Conservation (phyloP, 2,888 invertebrate genomes). For the Chymomyza caudatula region DNA sequence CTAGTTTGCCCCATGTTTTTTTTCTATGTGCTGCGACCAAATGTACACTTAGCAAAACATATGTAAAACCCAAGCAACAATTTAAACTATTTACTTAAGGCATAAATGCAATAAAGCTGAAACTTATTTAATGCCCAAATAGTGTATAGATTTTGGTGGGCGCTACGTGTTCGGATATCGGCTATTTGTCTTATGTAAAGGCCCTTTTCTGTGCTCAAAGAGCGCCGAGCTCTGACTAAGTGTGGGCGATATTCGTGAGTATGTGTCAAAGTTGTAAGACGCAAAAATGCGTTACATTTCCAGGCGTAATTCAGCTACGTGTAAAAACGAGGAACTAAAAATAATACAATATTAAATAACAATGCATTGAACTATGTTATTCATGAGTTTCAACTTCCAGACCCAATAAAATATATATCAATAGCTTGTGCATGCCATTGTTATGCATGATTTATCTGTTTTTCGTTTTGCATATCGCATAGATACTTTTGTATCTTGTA, state of each 20-base stretch:
- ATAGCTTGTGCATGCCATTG: neutral
- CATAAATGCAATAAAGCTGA: conserved; percentile 58
- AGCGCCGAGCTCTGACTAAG: conserved; percentile 10
- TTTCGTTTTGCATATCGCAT: neutral
- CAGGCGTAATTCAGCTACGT: conserved; percentile 46
- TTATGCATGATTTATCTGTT: neutral
- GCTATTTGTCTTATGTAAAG: neutral
- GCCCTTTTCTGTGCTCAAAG: neutral
- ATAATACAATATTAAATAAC: neutral
- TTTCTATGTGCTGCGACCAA: too few species aligned
- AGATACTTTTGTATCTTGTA: too few species aligned
- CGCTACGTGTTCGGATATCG: neutral
- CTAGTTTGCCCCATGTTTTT: too few species aligned
- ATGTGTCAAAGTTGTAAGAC: conserved; percentile 23
- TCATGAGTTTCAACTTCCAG: neutral
- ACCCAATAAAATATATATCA: neutral
- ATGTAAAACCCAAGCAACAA: conserved; percentile 18
- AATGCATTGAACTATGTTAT: neutral
- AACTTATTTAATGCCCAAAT: conserved; percentile 36
- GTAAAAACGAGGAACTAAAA: conserved; percentile 31
- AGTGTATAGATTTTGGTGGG: neutral
- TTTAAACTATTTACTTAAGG: conserved; percentile 34
- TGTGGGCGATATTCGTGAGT: neutral
- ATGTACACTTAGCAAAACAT: conserved; percentile 19
- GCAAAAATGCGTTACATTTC: conserved; percentile 18